A percentile compares a stretch with the other conserved stretches of the same genome.
Evolutionary conservation across 2,888 invertebrate species (phyloP).

Genomic region (Patella ulyssiponensis): DNA sequence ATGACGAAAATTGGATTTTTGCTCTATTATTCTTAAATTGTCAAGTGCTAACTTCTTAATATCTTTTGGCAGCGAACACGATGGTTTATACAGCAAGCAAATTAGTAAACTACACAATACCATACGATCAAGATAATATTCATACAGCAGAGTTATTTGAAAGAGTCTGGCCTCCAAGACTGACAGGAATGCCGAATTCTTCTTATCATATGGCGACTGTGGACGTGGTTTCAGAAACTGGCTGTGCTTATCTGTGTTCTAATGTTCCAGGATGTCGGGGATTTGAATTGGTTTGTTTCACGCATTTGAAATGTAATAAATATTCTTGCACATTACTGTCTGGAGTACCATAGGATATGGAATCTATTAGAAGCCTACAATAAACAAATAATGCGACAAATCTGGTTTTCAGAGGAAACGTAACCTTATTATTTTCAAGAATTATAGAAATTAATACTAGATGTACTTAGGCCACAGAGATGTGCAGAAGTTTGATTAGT

Average conservation of each 20-base stretch:
- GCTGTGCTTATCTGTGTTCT: conserved; percentile 57
- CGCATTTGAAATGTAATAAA: conserved; percentile 44
- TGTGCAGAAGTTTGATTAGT: no score
- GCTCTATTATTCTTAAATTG: no score
- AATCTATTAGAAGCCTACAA: no score
- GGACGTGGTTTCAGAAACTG: conserved; percentile 51
- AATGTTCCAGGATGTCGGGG: conserved; percentile 50
- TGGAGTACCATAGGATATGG: background rate
- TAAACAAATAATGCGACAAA: no score
- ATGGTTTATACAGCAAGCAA: conserved; percentile 49
- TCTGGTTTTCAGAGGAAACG: no score
- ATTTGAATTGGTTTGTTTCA: conserved; percentile 48
- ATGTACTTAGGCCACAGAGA: no score
- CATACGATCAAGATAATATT: conserved; percentile 18
- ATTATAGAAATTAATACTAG: no score
- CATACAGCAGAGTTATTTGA: conserved; percentile 52
- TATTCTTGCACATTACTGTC: conserved; percentile 44
- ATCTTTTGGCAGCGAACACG: conserved; percentile 41
- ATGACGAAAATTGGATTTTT: no score
- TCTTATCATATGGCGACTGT: conserved; percentile 32
- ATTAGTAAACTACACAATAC: conserved; percentile 38
- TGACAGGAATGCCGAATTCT: conserved; percentile 38
- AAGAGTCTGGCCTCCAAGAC: conserved; percentile 53
- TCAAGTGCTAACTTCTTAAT: no score
- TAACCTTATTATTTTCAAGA: no score